Evolutionary conservation across 2,797 vertebrate genomes (phyloP).

Genomic region (Leucoraja ocellata): DNA sequence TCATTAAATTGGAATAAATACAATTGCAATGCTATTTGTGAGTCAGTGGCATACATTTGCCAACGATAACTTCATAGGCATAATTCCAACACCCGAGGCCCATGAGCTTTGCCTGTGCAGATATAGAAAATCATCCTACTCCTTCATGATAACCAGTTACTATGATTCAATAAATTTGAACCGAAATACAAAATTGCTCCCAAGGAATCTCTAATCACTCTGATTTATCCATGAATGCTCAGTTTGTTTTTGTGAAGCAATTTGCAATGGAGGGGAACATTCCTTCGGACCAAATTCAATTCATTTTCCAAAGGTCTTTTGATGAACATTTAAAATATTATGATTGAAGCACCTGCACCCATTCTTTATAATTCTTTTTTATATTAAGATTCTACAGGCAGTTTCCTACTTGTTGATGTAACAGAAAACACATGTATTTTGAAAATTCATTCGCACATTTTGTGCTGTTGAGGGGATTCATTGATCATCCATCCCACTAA

Average conservation of each 20-base stretch:
- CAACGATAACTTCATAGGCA: neutral
- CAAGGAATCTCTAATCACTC: no score
- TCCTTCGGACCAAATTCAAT: neutral
- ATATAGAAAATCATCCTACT: neutral
- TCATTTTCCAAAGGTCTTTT: neutral
- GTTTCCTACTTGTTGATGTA: neutral
- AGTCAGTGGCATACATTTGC: neutral
- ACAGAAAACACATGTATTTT: neutral
- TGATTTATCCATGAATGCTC: no score
- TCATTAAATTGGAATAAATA: no score
- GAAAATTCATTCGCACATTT: neutral
- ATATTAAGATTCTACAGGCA: conserved; percentile 1
- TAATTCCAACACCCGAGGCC: neutral
- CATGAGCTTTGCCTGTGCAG: neutral
- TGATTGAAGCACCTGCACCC: neutral
- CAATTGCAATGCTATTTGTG: no score
- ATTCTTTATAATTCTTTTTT: neutral
- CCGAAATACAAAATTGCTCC: neutral
- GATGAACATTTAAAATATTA: neutral
- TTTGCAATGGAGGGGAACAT: no score
- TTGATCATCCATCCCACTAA: neutral
- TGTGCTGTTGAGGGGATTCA: neutral
- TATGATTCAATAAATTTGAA: neutral
- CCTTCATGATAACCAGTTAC: neutral
- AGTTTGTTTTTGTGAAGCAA: no score